phyloP scores from a whole-genome alignment of 1,140 invertebrate genomes.

The Sinonovacula constricta region DNA sequence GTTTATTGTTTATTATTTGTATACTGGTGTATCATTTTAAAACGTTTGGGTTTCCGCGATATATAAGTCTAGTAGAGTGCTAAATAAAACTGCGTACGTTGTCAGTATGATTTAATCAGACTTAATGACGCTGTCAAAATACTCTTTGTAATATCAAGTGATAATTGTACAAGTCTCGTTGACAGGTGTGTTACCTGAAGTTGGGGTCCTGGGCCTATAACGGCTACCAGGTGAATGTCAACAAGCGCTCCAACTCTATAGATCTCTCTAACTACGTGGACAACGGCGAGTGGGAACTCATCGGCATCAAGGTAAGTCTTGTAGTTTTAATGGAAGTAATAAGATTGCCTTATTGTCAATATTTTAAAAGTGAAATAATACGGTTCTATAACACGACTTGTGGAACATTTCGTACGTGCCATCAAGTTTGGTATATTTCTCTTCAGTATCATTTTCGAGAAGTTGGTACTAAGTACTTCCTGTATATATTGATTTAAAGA shows the following conservation, averaged over 20 bases:
- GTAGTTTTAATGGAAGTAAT: not conserved
- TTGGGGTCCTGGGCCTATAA: conserved; percentile 78
- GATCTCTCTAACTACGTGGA: conserved; percentile 79
- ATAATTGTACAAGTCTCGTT: too few relatives aligned
- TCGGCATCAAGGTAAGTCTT: conserved; percentile 52
- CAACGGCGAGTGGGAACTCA: conserved; percentile 73
- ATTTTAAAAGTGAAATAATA: not conserved
- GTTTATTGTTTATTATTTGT: too few relatives aligned
- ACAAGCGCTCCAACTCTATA: conserved; percentile 81
- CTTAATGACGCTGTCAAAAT: too few relatives aligned
- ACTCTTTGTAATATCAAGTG: too few relatives aligned
- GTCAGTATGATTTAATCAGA: too few relatives aligned
- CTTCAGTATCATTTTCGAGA: not conserved
- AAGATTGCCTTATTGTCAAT: not conserved
- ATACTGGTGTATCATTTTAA: too few relatives aligned
- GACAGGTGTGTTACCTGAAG: conserved; percentile 92
- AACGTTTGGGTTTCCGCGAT: too few relatives aligned
- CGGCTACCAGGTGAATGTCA: conserved; percentile 85
- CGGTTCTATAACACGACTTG: not conserved
- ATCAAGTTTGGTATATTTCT: not conserved
- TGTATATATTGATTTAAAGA: not conserved
- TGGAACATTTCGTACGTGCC: not conserved
- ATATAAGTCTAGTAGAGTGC: too few relatives aligned
- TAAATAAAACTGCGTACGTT: too few relatives aligned
- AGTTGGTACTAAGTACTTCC: not conserved